Conservation (phyloP, 2,113 vertebrate species). For the Cichladusa arquata region DNA sequence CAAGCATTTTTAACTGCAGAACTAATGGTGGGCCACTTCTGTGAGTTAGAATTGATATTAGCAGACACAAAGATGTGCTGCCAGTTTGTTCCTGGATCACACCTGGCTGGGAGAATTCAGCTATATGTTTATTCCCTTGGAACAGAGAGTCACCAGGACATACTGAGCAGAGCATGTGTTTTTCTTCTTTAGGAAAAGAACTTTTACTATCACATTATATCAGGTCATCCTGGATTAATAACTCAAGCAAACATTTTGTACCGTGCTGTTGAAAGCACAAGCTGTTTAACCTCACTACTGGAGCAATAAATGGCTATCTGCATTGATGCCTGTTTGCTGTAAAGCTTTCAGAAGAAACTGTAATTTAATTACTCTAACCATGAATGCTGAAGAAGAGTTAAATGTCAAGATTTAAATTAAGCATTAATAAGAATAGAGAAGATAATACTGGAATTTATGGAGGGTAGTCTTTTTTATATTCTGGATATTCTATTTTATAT, state of each 20-base stretch:
- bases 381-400: background rate
- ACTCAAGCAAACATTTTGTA: conserved; percentile 7
- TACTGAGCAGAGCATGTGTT: background rate
- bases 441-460: conserved; percentile 47
- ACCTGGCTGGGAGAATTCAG: conserved; percentile 1
- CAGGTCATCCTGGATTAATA: conserved; percentile 10
- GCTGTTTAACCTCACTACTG: conserved; percentile 24
- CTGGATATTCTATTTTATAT: background rate
- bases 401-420: conserved; percentile 52
- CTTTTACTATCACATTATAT: background rate
- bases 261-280: conserved; percentile 7
- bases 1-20: background rate
- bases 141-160: background rate
- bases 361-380: conserved; percentile 2
- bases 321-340: background rate
- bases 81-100: background rate
- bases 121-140: background rate
- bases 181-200: background rate
- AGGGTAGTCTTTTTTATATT: background rate
- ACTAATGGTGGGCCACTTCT: background rate
- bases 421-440: conserved; percentile 57
- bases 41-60: background rate
- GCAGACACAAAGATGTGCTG: background rate
- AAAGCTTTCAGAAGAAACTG: conserved; percentile 37
- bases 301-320: conserved; percentile 22